Base-by-base conservation (phyloP, 2,797 vertebrate species). In the Tarsius wallacei region DNA sequence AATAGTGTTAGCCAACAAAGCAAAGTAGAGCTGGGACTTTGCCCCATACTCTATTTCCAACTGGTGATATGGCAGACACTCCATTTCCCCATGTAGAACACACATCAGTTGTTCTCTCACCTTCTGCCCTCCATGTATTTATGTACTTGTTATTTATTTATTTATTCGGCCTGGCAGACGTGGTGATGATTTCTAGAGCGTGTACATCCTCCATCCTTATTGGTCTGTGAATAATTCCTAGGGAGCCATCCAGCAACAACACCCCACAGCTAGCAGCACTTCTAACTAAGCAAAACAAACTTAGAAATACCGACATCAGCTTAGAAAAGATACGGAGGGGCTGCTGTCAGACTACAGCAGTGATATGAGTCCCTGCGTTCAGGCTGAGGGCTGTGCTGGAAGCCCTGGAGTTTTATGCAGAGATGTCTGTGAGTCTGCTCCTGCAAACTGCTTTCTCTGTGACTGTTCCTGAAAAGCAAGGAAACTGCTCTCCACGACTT, bases 151-250 rank as follows among this genome's bases (percentile, higher is more conserved):
- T 49, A 63, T 93, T 61, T 49, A 31, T 98, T 98, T 98, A 98
- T 98, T 98, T 98, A 97, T 98, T 98, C 98, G 98, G 98, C 98
- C 98, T 97, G 98, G 98, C 98, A 98, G 98, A 99, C 98, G 97
- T 98, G 98, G 98, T 98, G 98, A 98, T 99, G 99, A 99, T 99
- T 99, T 99, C 99, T 98, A 98, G 98, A 98, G 98, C 98, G 98
- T 97, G 97, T 99, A 98, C 98, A 98, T 98, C 99, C 98, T 98
- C 88, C 98, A 98, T 98, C 98, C 98, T 98, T 97, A 96, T 97
- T 97, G 97, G 97, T 99, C 98, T 97, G 98, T 74, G 97, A 97
- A 97, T 96, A 98, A 97, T 98, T 97, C 97, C 97, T 96, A 98
- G 98, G 98, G 98, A 98, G 93, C 97, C 83, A 95, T 98, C 99